Evolutionary conservation across 2,888 invertebrate species (phyloP).

Genomic region (Limnephilus auricula): DNA sequence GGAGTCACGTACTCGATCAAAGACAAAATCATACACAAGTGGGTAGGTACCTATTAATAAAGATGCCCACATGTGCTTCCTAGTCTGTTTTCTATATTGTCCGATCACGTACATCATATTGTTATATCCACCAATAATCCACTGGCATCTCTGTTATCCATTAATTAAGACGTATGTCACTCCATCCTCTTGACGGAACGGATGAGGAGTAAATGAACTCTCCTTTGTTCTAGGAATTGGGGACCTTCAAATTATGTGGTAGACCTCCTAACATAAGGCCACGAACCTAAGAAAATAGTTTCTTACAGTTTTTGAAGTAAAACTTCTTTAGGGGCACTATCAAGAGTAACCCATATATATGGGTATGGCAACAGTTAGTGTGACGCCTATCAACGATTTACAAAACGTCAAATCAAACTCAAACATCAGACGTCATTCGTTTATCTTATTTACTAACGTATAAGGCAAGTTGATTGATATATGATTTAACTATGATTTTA

Average conservation of each 20-base stretch:
- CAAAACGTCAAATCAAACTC: too few relatives aligned
- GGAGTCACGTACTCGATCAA: not conserved
- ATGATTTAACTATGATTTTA: too few relatives aligned
- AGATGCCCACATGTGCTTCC: not conserved
- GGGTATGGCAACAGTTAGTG: too few relatives aligned
- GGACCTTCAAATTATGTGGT: not conserved
- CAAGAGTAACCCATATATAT: too few relatives aligned
- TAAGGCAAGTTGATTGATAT: too few relatives aligned
- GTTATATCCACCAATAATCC: not conserved
- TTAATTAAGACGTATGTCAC: not conserved
- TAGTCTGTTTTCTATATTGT: not conserved
- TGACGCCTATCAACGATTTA: too few relatives aligned
- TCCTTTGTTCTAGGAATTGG: not conserved
- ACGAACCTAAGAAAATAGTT: not conserved
- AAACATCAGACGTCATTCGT: too few relatives aligned
- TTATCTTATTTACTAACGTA: too few relatives aligned
- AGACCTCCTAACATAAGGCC: not conserved
- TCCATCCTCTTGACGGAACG: not conserved
- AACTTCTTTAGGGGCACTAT: too few relatives aligned
- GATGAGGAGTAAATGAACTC: not conserved
- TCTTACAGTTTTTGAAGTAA: too few relatives aligned
- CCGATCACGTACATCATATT: not conserved
- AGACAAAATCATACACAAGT: not conserved
- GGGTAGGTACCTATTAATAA: not conserved
- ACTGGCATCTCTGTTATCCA: not conserved